phyloP scores from a whole-genome alignment of 37 sponge, comb jelly and placozoan species.

The Oopsacas minuta region DNA sequence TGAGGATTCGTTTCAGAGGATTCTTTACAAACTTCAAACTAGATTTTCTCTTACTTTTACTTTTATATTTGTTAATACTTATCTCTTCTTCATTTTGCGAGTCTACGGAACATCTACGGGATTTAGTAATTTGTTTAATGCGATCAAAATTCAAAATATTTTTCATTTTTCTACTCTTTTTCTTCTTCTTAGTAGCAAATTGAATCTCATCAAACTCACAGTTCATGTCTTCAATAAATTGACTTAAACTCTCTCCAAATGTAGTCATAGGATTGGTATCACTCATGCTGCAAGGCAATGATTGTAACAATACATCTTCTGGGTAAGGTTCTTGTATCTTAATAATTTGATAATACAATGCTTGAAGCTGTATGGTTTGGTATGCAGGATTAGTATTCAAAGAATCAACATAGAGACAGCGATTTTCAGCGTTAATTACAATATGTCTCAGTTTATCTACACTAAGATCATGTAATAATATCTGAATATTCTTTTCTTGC shows the following conservation, averaged over 20 bases:
- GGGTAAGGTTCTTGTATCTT: neutral
- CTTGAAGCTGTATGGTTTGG: neutral
- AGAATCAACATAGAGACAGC: neutral
- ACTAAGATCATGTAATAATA: neutral
- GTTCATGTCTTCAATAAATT: neutral
- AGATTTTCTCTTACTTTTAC: neutral
- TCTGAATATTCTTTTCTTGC: conserved; percentile 3
- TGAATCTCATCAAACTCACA: neutral
- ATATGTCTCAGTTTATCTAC: neutral
- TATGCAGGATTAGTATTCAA: neutral
- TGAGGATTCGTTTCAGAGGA: neutral
- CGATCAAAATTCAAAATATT: neutral
- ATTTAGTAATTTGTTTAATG: neutral
- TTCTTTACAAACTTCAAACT: neutral
- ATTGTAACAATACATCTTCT: neutral
- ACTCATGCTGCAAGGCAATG: neutral
- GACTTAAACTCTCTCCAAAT: neutral
- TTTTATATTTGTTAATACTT: neutral
- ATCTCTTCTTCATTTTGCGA: neutral
- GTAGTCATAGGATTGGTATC: neutral
- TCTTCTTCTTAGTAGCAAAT: neutral
- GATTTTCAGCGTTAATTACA: neutral
- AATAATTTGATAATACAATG: neutral
- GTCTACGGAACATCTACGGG: neutral
- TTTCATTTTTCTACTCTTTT: too few species aligned